Evolutionary conservation across 2,797 vertebrate species (phyloP), one percentile per base, ranked within the genome.

Genomic region (Falco novaeseelandiae): DNA sequence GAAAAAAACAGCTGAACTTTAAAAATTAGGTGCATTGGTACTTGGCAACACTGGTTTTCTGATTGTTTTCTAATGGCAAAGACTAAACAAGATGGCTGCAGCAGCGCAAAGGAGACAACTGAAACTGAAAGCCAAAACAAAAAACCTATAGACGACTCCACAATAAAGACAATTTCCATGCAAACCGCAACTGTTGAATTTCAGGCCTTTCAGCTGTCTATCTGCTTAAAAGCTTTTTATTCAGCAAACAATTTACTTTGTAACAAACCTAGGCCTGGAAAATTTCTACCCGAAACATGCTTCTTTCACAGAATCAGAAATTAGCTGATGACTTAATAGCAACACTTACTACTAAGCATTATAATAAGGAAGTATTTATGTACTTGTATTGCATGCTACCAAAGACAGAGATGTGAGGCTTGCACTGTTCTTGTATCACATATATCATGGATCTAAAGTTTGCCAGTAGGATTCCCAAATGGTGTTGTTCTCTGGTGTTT

Each of bases 81-180:
- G 79, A 55, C 84, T 88, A 91, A 96, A 92, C 89, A 97, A 97
- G 93, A 96, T 94, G 92, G 83, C 71, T 94, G 88, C 42, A 2
- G 66, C 88, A 66, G 52, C 15, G 85, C 89, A 91, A 96, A 90
- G 65, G 84, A 95, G 92, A 96, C 92, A 97, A 97, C 69, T 65
- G 80, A 89, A 96, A 92, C 83, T 32, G 44, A 94, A 93, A 61
- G 71, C 74, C 84, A 89, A 95, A 93, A 93, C 95, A 95, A 97
- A 97, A 97, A 96, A 92, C 92, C 94, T 96, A 94, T 89, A 96
- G 90, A 94, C 92, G 74, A 78, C 78, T 22, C 71, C 79, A 96
- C 94, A 96, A 96, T 96, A 83, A 93, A 84, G 92, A 96, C 87
- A 91, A 96, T 97, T 97, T 95, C 94, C 86, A 96, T 96, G 95